Evolutionary conservation across 1,140 invertebrate species (phyloP), one percentile per base, ranked within the genome.

Genomic region (Hylaeus volcanicus): DNA sequence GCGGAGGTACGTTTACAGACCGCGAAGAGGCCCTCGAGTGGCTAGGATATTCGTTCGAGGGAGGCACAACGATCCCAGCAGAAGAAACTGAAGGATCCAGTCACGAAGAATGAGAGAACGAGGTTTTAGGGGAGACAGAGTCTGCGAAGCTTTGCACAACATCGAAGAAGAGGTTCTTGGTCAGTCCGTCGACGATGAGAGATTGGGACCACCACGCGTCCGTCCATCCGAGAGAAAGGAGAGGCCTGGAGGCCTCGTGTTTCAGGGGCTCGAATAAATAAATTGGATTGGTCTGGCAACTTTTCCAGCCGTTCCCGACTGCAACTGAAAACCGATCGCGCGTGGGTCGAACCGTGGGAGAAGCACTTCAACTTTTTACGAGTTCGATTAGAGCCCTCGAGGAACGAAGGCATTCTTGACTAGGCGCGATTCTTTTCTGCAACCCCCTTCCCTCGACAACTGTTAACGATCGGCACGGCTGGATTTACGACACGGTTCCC

Each of bases 231-330:
- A n/a, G 15, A n/a, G 39, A 74, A 66, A 4, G 48, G 48, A 37
- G 9, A 11, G 12, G 26, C 26, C 26, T 39, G 14, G 26, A 41
- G 48, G 5, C 53, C 48, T 48, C 66, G 48, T 26, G 60, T 45
- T 64, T 64, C 71, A 58, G 9, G 26, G 60, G 39, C 41, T 82
- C 84, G 74, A 85, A 73, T 70, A 86, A 83, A 86, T 86, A 82
- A 86, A 86, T 86, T 86, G 66, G 74, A 85, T 86, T 60, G 79
- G 51, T 75, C 74, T 74, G 66, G 45, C 74, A 71, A 80, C 61
- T 76, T 68, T 76, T 39, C 73, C 78, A 63, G 55, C 37, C 48
- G 41, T 72, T 75, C 56, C 0, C 14, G 11, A 39, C 12, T 74
- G 69, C 45, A 66, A 53, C 72, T 58, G 63, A 55, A 69, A 83